These are phyloP conservation scores for Bothrops jararaca DNA, from an alignment of 2,113 vertebrate species.

Conservation along the genomic window DNA sequence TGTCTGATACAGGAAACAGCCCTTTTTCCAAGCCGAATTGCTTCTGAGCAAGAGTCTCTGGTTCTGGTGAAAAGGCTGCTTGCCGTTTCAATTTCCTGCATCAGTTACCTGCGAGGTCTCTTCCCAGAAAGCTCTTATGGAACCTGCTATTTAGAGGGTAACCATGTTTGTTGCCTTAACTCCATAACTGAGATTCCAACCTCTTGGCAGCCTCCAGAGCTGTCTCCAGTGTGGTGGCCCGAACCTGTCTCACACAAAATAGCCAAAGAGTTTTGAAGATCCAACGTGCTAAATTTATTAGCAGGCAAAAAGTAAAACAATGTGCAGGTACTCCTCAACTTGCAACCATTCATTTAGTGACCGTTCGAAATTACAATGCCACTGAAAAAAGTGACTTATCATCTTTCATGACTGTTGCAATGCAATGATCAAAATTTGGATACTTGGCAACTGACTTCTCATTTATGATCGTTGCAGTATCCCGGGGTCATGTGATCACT, in stretches of 20 bases:
- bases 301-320: not conserved
- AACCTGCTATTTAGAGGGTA: conserved; percentile 72
- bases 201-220: not conserved
- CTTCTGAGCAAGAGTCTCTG: conserved; percentile 63
- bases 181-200: not conserved
- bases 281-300: not conserved
- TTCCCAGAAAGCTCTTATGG: conserved; percentile 75
- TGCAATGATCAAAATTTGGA: not conserved
- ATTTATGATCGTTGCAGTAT: not conserved
- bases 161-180: not conserved
- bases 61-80: conserved; percentile 72
- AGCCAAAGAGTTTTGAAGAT: not conserved
- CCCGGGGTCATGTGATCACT: not conserved
- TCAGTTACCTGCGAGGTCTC: conserved; percentile 74
- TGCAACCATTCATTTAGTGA: no score
- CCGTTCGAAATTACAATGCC: not conserved
- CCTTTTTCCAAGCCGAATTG: conserved; percentile 59
- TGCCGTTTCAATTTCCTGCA: conserved; percentile 69
- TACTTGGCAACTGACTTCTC: no score
- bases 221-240: not conserved
- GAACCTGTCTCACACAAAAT: not conserved
- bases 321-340: not conserved
- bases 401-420: not conserved
- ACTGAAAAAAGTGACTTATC: not conserved
- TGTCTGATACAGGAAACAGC: conserved; percentile 41